These are phyloP conservation scores for Protobothrops mucrosquamatus DNA, from an alignment of 2,113 vertebrate species.

Conservation along the genomic window DNA sequence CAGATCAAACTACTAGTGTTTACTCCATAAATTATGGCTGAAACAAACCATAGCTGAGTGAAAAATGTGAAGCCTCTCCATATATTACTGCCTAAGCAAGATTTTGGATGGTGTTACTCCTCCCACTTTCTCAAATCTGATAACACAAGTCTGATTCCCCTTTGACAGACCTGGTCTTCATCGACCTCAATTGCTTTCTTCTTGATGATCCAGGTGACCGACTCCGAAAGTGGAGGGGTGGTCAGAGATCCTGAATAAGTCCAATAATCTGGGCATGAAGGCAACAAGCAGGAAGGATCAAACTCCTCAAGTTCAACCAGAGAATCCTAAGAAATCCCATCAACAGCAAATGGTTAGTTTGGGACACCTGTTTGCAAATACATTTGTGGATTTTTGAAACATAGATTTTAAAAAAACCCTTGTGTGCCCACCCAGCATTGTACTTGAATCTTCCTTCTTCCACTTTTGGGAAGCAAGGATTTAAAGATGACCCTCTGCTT, in stretches of 20 bases:
- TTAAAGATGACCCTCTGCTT: not conserved
- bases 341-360: not conserved
- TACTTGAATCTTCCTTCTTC: not conserved
- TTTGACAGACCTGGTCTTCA: conserved; percentile 83
- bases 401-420: not conserved
- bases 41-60: not conserved
- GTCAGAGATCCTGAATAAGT: conserved; percentile 93
- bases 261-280: conserved; percentile 87
- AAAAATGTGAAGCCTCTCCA: not conserved
- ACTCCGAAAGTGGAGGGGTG: conserved; percentile 89
- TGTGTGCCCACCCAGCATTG: not conserved
- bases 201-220: conserved; percentile 94
- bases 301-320: conserved; percentile 86
- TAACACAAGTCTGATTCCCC: not conserved
- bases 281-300: conserved; percentile 84
- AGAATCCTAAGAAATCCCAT: conserved; percentile 69
- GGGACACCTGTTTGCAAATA: not conserved
- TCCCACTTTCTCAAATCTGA: not conserved
- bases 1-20: not conserved
- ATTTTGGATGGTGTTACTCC: not conserved
- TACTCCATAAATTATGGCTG: not conserved
- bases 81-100: not conserved
- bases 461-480: not conserved
- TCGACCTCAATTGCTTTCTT: conserved; percentile 91
- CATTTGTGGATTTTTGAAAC: too few relatives aligned